A percentile compares a stretch with the other conserved stretches of the same genome.
Conservation (phyloP, 92 coral and sea anemone species). For the Siderastrea siderea region DNA sequence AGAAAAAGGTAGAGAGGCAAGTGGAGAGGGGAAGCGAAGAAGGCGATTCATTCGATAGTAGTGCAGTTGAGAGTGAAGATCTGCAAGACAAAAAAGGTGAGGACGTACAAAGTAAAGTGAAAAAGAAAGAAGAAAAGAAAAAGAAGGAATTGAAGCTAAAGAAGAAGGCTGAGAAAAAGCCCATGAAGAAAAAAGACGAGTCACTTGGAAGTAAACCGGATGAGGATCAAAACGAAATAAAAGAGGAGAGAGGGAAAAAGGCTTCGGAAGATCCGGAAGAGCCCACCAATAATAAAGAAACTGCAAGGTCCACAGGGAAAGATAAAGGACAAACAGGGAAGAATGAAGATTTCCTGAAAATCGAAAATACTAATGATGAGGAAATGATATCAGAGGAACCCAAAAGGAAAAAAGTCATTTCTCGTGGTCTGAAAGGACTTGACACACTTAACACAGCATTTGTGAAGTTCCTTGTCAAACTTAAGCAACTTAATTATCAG, state of each 20-base stretch:
- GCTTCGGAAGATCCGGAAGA: background rate
- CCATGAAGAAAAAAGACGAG: background rate
- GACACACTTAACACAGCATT: conserved; percentile 26
- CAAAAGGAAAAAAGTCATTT: background rate
- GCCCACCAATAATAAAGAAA: background rate
- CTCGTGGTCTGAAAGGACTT: conserved; percentile 39
- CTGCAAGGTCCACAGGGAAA: background rate
- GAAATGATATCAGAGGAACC: background rate
- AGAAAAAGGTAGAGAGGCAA: conserved; percentile 23
- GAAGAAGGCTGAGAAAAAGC: background rate
- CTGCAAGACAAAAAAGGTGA: background rate
- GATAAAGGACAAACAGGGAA: background rate
- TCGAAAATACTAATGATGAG: background rate
- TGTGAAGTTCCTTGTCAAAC: conserved; percentile 48
- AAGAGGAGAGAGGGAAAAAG: background rate
- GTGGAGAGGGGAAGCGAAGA: background rate
- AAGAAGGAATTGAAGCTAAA: background rate
- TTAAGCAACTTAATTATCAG: conserved; percentile 80
- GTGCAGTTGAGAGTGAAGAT: background rate
- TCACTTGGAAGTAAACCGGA: background rate
- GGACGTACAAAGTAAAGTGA: background rate
- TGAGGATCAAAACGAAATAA: conserved; percentile 9
- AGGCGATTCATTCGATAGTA: background rate
- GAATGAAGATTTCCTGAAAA: background rate
- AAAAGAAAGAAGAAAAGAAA: background rate